These are phyloP conservation scores for Alces alces DNA, from an alignment of 2,113 vertebrate genomes.

Conservation along the genomic window DNA sequence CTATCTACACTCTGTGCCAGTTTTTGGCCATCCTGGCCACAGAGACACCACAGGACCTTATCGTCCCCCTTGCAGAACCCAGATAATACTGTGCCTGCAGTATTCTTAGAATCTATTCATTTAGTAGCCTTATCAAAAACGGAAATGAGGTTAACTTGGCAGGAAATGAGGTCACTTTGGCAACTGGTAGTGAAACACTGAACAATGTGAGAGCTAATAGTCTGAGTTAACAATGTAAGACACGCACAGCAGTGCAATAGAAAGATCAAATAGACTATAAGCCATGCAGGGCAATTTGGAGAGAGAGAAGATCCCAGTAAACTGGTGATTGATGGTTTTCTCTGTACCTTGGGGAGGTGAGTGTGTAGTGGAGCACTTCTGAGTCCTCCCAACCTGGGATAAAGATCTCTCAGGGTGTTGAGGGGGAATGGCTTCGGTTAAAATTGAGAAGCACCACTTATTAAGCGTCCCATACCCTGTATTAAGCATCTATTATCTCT, in stretches of 20 bases:
- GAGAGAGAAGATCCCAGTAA: neutral
- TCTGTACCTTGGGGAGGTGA: neutral
- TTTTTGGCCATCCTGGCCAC: neutral
- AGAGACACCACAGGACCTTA: conserved; percentile 38
- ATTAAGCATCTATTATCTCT: neutral
- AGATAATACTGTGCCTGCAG: conserved; percentile 20
- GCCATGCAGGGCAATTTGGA: neutral
- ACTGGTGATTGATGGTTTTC: neutral
- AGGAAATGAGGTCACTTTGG: conserved; percentile 70
- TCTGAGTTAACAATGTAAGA: neutral
- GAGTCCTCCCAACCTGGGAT: neutral
- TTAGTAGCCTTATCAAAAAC: conserved; percentile 57
- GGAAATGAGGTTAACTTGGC: conserved; percentile 56
- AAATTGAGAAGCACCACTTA: neutral
- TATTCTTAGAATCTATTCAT: conserved; percentile 42
- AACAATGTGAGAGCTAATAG: neutral
- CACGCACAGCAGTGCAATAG: neutral
- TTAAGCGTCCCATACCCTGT: neutral
- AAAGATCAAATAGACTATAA: neutral
- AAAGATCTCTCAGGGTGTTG: neutral
- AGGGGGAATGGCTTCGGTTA: neutral
- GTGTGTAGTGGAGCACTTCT: too few species aligned
- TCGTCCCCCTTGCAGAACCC: conserved; percentile 38
- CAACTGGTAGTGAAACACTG: conserved; percentile 32
- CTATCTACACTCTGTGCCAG: neutral